phyloP scores from a whole-genome alignment of 1,140 invertebrate genomes.

The Zaprionus inermis region DNA sequence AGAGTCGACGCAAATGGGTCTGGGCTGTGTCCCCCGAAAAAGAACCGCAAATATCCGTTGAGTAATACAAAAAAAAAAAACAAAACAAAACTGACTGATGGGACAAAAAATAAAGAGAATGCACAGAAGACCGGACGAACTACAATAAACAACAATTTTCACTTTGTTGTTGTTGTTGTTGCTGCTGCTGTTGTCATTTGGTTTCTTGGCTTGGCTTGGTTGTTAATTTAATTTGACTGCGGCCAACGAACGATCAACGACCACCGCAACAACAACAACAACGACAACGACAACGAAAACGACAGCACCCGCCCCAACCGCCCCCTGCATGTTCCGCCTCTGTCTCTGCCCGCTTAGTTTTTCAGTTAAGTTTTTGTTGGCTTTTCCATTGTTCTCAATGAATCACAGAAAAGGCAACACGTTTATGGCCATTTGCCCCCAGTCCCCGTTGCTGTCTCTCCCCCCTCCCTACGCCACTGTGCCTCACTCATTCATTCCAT shows the following conservation, averaged over 20 bases:
- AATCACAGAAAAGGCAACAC: constrained; percentile 69
- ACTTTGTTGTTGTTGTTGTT: constrained; percentile 56
- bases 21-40: constrained; percentile 66
- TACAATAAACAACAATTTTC: constrained; percentile 72
- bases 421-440: constrained; percentile 38
- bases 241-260: constrained; percentile 72
- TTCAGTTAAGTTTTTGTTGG: constrained; percentile 45
- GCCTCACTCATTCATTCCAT: constrained; percentile 18
- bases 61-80: constrained; percentile 23
- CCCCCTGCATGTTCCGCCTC: constrained; percentile 2
- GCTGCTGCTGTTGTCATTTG: constrained; percentile 32
- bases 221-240: constrained; percentile 76
- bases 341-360: constrained; percentile 33
- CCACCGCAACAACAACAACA: constrained; percentile 52
- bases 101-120: constrained; percentile 25
- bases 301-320: constrained; percentile 15
- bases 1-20: constrained; percentile 46
- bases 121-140: constrained; percentile 54
- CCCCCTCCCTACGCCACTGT: not conserved
- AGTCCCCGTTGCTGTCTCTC: constrained; percentile 6
- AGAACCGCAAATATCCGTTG: constrained; percentile 74
- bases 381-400: constrained; percentile 74
- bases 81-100: constrained; percentile 40
- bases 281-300: constrained; percentile 20
- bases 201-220: constrained; percentile 33